These are phyloP conservation scores for Egretta garzetta DNA, from an alignment of 2,113 vertebrate genomes.

Conservation along the genomic window DNA sequence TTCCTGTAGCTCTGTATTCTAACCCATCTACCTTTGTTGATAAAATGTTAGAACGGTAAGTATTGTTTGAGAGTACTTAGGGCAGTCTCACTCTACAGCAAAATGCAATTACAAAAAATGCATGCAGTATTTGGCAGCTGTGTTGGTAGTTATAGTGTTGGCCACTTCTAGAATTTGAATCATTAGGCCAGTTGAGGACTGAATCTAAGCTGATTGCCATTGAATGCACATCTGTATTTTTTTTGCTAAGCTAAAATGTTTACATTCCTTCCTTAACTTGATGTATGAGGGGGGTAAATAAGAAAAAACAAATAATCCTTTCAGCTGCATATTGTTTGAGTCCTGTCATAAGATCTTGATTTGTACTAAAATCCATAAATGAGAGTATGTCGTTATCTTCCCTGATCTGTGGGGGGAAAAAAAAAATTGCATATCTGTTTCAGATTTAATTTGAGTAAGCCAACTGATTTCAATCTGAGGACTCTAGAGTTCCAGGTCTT, in stretches of 20 bases:
- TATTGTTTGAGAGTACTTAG: not conserved
- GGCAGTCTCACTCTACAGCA: not conserved
- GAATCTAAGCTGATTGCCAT: not conserved
- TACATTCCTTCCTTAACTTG: not conserved
- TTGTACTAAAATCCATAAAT: not conserved
- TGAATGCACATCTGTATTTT: not conserved
- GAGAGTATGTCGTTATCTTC: not conserved
- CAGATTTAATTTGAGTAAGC: conserved; percentile 90
- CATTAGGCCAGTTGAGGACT: not conserved
- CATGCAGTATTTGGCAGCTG: not conserved
- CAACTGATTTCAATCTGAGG: conserved; percentile 84
- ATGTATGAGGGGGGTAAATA: fast-evolving
- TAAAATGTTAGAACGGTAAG: conserved; percentile 87
- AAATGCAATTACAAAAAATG: not conserved
- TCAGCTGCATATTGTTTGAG: not conserved
- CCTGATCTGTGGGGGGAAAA: not conserved
- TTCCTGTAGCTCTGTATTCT: conserved; percentile 90
- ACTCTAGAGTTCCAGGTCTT: conserved; percentile 94
- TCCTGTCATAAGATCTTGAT: not conserved
- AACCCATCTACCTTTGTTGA: conserved; percentile 87
- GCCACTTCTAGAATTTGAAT: not conserved
- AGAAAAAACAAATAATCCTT: not conserved
- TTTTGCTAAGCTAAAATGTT: not conserved
- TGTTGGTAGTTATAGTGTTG: not conserved
- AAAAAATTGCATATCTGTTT: conserved; percentile 32